These are phyloP conservation scores for Pinna nobilis DNA, from an alignment of 1,140 invertebrate species.

Conservation along the genomic window DNA sequence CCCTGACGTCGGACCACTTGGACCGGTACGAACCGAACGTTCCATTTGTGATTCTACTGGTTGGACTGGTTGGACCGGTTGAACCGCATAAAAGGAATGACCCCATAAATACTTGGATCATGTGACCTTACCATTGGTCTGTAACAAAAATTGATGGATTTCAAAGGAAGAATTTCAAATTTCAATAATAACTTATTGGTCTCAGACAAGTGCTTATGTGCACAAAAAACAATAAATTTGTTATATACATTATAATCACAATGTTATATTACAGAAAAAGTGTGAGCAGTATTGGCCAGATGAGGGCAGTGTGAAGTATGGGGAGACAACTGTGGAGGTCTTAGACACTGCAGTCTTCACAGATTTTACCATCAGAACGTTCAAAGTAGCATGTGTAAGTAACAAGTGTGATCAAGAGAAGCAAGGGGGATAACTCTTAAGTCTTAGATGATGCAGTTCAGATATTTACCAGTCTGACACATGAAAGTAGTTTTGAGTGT, in stretches of 20 bases:
- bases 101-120: too few relatives aligned
- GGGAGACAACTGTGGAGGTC: slow-evolving; percentile 80
- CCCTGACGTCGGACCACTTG: too few relatives aligned
- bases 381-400: slow-evolving; percentile 64
- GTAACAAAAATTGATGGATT: too few relatives aligned
- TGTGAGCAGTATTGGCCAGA: slow-evolving; percentile 99
- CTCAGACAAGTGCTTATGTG: too few relatives aligned
- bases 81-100: too few relatives aligned
- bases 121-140: too few relatives aligned
- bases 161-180: not conserved
- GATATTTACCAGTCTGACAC: not conserved
- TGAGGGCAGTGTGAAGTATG: slow-evolving; percentile 91
- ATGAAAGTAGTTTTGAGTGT: not conserved
- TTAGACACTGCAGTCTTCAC: slow-evolving; percentile 62
- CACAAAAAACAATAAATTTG: too few relatives aligned
- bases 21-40: too few relatives aligned
- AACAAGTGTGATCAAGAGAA: slow-evolving; percentile 53
- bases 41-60: too few relatives aligned
- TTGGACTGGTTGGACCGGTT: too few relatives aligned
- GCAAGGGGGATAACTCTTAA: not conserved
- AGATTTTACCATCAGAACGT: slow-evolving; percentile 67
- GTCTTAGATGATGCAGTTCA: not conserved
- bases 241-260: too few relatives aligned
- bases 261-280: slow-evolving; percentile 84
- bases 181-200: not conserved